phyloP scores from a whole-genome alignment of 1,140 invertebrate genomes.

The Brachionus rubens region DNA sequence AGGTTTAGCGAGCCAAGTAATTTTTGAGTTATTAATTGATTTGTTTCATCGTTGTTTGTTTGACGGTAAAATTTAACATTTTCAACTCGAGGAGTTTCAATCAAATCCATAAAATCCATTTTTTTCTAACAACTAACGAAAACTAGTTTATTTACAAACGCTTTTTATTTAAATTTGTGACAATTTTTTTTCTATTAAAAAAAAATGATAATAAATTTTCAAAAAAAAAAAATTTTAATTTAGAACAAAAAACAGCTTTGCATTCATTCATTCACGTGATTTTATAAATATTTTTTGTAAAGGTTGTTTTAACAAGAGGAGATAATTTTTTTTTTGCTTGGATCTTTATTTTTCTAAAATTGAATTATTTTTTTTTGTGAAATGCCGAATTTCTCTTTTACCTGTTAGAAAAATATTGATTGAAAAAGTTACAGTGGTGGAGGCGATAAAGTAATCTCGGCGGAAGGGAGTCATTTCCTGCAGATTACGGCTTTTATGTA shows the following conservation, averaged over 20 bases:
- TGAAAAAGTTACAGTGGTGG: no score
- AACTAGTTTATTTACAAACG: no score
- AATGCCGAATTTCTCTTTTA: no score
- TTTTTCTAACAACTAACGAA: no score
- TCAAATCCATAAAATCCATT: slow-evolving; percentile 46
- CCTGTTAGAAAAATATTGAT: no score
- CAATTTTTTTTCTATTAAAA: no score
- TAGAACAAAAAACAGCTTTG: no score
- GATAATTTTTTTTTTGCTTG: not conserved
- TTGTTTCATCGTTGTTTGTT: not conserved
- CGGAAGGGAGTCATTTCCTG: no score
- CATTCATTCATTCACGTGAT: slow-evolving; percentile 24
- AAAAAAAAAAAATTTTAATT: slow-evolving; percentile 2
- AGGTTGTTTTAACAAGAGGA: not conserved
- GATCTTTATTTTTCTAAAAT: not conserved
- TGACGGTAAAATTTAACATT: slow-evolving; percentile 17
- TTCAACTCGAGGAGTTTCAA: slow-evolving; percentile 31
- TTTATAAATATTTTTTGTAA: not conserved
- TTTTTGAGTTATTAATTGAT: slow-evolving; percentile 23
- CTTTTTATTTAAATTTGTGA: no score
- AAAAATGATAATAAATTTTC: not conserved
- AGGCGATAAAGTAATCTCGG: no score
- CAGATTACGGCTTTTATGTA: no score
- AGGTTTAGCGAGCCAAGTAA: not conserved
- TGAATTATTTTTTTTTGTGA: no score